Evolutionary conservation across 2,113 vertebrate genomes (phyloP), one percentile per base, ranked within the genome.

Genomic region (Chrysochloris asiatica): DNA sequence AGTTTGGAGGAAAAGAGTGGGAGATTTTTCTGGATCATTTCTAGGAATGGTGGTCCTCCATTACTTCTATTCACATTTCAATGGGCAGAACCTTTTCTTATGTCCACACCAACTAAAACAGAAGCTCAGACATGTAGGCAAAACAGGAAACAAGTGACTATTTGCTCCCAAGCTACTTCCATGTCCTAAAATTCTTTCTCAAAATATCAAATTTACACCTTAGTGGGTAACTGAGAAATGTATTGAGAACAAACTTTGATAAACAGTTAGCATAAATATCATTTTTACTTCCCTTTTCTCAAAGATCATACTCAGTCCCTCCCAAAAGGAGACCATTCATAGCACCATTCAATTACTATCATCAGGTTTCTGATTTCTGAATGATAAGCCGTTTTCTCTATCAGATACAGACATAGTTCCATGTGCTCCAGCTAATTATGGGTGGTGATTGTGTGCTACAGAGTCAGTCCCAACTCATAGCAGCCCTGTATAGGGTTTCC

Each of bases 161-260:
- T 80, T 90, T 89, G 52, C 22, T 93, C 83, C 3, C 33, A 83
- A n/a, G 45, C 78, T 69, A 56, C 17, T 85, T 91, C 24, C 16
- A 69, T 48, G 21, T 91, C 50, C 6, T 17, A 71, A 61, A 52
- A 22, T 48, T 84, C 4, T 77, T 67, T 91, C 14, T 83, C 83
- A 79, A 93, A 77, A 59, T 87, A 30, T 86, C 19, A 73, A 71
- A 47, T 85, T 93, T 82, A 65, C 67, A 28, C 71, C n/a, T 80
- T 75, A 92, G 90, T 80, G 6, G 30, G 71, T 83, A 85, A 19
- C 33, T 85, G 4, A 85, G 52, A 54, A 79, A 59, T 56, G 1
- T 17, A 86, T 16, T 14, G 16, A 52, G 1, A 78, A 50, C 17
- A 73, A 8, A 67, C 85, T 88, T 79, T 75, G 43, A 63, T 75